These are phyloP conservation scores for Solenopsis fugax DNA, from an alignment of 1,140 invertebrate genomes.

Conservation along the genomic window DNA sequence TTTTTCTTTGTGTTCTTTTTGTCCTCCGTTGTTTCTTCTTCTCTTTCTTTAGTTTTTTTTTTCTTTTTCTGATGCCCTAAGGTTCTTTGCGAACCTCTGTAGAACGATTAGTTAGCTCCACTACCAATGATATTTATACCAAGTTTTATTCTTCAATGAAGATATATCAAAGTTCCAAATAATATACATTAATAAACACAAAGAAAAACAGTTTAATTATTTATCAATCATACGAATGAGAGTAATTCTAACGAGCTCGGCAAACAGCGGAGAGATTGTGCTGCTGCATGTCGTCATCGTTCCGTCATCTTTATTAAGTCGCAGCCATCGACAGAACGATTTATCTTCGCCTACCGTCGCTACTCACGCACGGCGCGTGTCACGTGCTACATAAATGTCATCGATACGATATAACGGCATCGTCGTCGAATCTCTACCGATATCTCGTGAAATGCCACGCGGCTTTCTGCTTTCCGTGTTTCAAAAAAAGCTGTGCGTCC, in stretches of 20 bases:
- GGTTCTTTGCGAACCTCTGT: not conserved
- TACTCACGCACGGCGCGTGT: constrained; percentile 21
- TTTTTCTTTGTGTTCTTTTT: not conserved
- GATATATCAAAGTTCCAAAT: not conserved
- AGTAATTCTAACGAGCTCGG: not conserved
- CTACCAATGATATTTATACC: constrained; percentile 32
- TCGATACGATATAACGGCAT: constrained; percentile 21
- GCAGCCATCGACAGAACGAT: constrained; percentile 50
- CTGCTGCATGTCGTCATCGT: not conserved
- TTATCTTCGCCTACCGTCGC: constrained; percentile 46
- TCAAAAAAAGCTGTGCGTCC: constrained; percentile 20
- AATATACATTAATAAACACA: not conserved
- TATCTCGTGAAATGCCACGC: constrained; percentile 43
- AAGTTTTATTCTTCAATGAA: not conserved
- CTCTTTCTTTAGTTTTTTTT: constrained; percentile 3
- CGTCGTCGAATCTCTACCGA: constrained; percentile 47
- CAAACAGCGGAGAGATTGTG: not conserved
- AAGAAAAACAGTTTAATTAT: constrained; percentile 8
- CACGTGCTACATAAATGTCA: constrained; percentile 63
- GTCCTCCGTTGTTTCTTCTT: not conserved
- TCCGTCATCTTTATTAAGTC: constrained; percentile 54
- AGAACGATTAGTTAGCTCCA: constrained; percentile 25
- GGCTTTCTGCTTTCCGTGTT: constrained; percentile 24
- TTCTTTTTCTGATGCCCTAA: not conserved
- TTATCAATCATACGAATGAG: not conserved